phyloP scores from a whole-genome alignment of 2,797 vertebrate genomes.

The Clarias platycephalus region DNA sequence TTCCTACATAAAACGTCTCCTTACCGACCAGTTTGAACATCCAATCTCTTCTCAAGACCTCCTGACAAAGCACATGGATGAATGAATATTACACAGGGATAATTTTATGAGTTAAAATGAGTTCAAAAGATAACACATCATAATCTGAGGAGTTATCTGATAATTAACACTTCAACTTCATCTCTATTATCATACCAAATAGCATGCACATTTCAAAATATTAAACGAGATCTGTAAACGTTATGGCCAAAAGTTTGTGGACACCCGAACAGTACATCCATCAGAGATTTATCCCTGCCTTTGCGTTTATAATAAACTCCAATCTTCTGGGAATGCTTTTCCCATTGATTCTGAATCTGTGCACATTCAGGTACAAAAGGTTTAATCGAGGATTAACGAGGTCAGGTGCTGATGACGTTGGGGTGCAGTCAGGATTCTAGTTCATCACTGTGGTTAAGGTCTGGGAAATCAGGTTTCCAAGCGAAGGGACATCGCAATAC shows the following conservation, averaged over 20 bases:
- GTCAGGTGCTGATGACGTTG: background rate
- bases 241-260: background rate
- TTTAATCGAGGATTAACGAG: background rate
- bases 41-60: constrained; percentile 91
- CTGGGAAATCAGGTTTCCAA: too few species aligned
- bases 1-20: constrained; percentile 90
- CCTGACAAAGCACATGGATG: constrained; percentile 68
- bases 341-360: background rate
- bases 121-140: background rate
- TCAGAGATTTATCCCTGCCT: background rate
- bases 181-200: background rate
- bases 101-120: background rate
- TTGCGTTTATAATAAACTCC: background rate
- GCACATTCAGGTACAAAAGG: background rate
- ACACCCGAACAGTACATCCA: background rate
- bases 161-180: background rate
- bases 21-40: constrained; percentile 98
- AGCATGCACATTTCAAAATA: too few species aligned
- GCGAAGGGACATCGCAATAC: too few species aligned
- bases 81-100: background rate
- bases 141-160: background rate
- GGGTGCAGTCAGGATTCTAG: background rate
- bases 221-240: background rate
- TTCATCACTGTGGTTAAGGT: background rate
- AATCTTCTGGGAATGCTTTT: background rate